These are phyloP conservation scores for Molossus molossus DNA, from an alignment of 2,797 vertebrate genomes.

Conservation along the genomic window DNA sequence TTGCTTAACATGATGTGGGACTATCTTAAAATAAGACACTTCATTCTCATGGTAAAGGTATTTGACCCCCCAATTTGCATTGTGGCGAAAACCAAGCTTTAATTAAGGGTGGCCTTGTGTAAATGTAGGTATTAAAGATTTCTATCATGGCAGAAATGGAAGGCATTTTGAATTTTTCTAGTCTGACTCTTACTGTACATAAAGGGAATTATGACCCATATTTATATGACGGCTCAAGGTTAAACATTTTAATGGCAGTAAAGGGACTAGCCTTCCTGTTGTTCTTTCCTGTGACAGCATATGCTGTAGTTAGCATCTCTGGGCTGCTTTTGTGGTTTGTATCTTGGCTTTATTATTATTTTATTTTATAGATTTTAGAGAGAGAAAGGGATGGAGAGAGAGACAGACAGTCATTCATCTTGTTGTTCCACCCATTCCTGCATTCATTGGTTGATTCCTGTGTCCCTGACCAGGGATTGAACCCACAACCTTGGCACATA, in stretches of 20 bases:
- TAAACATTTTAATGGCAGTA: slow-evolving; percentile 32
- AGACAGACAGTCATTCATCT: too few species aligned
- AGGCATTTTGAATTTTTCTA: background rate
- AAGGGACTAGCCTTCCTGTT: background rate
- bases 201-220: background rate
- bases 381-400: too few species aligned
- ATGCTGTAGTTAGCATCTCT: background rate
- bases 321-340: slow-evolving; percentile 38
- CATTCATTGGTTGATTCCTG: too few species aligned
- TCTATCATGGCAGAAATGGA: slow-evolving; percentile 16
- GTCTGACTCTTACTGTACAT: background rate
- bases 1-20: slow-evolving; percentile 30
- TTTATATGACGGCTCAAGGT: slow-evolving; percentile 33
- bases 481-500: too few species aligned
- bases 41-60: slow-evolving; percentile 3
- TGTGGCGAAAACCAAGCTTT: slow-evolving; percentile 47
- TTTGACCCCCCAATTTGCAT: background rate
- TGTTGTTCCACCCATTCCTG: too few species aligned
- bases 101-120: background rate
- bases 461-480: too few species aligned
- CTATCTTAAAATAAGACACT: slow-evolving; percentile 55
- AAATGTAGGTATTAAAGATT: slow-evolving; percentile 34
- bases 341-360: background rate
- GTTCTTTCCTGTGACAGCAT: background rate
- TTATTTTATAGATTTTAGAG: too few species aligned